phyloP scores from a whole-genome alignment of 2,888 invertebrate genomes.

The Chloromyia formosa region DNA sequence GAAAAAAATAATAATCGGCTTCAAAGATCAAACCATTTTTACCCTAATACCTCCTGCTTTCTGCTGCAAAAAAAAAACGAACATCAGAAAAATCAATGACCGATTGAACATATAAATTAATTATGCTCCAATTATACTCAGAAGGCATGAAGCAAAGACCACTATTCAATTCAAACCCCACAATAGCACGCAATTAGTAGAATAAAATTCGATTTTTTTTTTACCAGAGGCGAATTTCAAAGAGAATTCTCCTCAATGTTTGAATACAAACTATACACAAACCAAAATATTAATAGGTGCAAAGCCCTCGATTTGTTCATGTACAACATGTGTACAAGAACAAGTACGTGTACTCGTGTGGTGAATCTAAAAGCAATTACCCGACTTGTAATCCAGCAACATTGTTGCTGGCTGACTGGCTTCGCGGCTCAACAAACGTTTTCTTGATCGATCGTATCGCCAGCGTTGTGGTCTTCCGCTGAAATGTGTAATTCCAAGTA shows the following conservation, averaged over 20 bases:
- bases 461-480: no score
- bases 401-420: neutral
- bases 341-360: neutral
- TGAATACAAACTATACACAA: neutral
- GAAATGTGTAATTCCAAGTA: neutral
- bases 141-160: neutral
- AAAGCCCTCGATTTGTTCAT: neutral
- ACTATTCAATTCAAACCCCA: neutral
- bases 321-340: neutral
- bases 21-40: no score
- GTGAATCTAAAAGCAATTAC: neutral
- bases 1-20: no score
- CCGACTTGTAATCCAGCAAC: neutral
- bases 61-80: neutral
- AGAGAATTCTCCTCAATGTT: neutral
- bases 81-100: slow-evolving; percentile 10
- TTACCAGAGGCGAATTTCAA: neutral
- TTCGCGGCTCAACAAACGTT: no score
- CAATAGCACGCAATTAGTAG: neutral
- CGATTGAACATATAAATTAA: slow-evolving; percentile 2
- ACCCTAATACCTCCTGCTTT: no score
- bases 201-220: neutral
- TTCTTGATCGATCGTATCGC: no score
- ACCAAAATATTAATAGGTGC: neutral
- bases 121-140: slow-evolving; percentile 1